Evolutionary conservation across 2,113 vertebrate genomes (phyloP).

Genomic region (Callaeas wilsoni): DNA sequence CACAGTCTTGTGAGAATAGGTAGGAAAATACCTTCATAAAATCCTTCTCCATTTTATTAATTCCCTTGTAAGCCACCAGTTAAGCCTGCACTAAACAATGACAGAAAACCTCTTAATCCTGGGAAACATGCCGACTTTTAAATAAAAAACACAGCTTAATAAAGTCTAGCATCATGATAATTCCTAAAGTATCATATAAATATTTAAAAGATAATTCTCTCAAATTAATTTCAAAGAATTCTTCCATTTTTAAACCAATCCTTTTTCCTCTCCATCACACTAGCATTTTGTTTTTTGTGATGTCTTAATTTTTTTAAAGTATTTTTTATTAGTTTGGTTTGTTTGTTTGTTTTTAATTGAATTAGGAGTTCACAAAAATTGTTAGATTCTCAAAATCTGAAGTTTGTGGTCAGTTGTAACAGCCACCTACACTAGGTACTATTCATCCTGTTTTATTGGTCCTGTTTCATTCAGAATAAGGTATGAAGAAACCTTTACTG

Average conservation of each 20-base stretch:
- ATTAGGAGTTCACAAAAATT: background rate
- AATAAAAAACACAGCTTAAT: background rate
- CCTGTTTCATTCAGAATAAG: background rate
- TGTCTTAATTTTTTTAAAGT: background rate
- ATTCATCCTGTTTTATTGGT: background rate
- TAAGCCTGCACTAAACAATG: background rate
- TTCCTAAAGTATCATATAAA: background rate
- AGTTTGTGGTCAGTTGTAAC: background rate
- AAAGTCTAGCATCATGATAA: background rate
- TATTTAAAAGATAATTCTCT: background rate
- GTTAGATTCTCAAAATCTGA: background rate
- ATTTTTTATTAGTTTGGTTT: background rate
- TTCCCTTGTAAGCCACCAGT: background rate
- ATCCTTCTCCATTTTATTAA: constrained; percentile 2
- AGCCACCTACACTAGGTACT: background rate
- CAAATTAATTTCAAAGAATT: background rate
- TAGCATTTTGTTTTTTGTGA: background rate
- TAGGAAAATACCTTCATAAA: background rate
- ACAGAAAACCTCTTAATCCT: background rate
- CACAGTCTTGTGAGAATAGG: background rate
- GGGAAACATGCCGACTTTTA: background rate
- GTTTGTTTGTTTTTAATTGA: background rate
- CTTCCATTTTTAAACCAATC: background rate
- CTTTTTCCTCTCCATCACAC: background rate
- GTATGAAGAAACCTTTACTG: background rate